Evolutionary conservation across 2,797 vertebrate genomes (phyloP).

Genomic region (Cephalopachus bancanus): DNA sequence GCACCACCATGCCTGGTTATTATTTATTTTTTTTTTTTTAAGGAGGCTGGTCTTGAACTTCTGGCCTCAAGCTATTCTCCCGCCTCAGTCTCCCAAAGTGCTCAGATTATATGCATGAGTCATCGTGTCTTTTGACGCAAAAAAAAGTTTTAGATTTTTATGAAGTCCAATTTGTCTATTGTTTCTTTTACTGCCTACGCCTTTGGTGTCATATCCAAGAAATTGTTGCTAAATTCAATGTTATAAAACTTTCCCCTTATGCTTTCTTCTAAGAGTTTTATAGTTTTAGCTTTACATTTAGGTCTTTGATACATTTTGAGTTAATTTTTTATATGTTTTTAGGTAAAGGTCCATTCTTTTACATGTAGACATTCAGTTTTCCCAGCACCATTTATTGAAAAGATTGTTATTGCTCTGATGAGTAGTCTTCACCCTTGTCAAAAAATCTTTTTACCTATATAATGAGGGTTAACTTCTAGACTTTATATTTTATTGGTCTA

Average conservation of each 20-base stretch:
- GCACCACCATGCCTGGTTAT: no score
- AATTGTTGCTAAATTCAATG: not conserved
- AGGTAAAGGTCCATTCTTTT: not conserved
- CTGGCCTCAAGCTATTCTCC: no score
- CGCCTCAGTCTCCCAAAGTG: no score
- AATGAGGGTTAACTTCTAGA: not conserved
- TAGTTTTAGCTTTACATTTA: not conserved
- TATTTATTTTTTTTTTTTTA: no score
- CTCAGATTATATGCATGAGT: no score
- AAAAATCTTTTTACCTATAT: not conserved
- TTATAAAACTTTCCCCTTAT: not conserved
- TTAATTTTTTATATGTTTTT: not conserved
- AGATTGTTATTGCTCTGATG: not conserved
- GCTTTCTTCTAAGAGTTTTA: not conserved
- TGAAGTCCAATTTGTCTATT: not conserved
- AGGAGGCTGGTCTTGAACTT: no score
- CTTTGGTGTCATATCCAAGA: not conserved
- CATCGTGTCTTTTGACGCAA: not conserved
- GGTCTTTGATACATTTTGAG: not conserved
- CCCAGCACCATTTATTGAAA: not conserved
- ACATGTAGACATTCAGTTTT: not conserved
- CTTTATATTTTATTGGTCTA: not conserved
- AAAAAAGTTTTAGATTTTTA: not conserved
- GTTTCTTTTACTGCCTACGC: not conserved
- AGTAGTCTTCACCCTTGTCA: not conserved